Evolutionary conservation across 2,113 vertebrate genomes (phyloP).

Genomic region (Sapajus apella): DNA sequence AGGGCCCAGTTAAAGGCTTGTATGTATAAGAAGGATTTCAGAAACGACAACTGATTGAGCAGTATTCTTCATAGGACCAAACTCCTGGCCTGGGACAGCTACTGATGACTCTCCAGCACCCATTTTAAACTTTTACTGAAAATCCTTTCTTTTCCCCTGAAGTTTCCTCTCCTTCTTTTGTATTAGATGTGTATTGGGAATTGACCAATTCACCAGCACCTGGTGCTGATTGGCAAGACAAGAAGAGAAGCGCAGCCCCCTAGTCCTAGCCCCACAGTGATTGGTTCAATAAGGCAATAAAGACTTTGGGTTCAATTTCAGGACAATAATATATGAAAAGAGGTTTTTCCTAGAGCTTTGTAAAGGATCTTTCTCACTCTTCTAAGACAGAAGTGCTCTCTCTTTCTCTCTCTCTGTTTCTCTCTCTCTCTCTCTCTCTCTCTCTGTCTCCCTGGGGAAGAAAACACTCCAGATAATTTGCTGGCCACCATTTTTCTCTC

Average conservation of each 20-base stretch:
- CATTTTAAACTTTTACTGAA: not conserved
- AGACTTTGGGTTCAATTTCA: not conserved
- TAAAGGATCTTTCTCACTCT: not conserved
- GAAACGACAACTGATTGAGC: not conserved
- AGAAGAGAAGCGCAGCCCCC: not conserved
- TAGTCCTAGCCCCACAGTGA: no score
- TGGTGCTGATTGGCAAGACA: not conserved
- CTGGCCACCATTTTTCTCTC: not conserved
- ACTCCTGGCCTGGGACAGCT: not conserved
- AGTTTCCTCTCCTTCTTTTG: not conserved
- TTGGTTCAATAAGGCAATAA: not conserved
- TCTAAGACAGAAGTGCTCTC: not conserved
- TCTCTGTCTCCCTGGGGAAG: not conserved
- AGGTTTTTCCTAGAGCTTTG: not conserved
- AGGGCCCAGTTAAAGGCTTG: not conserved
- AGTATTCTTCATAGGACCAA: not conserved
- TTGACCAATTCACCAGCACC: rapidly evolving
- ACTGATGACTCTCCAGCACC: not conserved
- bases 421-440: not conserved
- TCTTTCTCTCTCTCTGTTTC: not conserved
- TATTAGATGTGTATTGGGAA: not conserved
- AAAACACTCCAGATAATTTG: not conserved
- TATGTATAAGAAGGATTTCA: not conserved
- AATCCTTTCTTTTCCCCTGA: not conserved
- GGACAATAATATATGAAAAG: not conserved